These are phyloP conservation scores for Macrotis lagotis DNA, from an alignment of 2,113 vertebrate genomes.

Conservation along the genomic window DNA sequence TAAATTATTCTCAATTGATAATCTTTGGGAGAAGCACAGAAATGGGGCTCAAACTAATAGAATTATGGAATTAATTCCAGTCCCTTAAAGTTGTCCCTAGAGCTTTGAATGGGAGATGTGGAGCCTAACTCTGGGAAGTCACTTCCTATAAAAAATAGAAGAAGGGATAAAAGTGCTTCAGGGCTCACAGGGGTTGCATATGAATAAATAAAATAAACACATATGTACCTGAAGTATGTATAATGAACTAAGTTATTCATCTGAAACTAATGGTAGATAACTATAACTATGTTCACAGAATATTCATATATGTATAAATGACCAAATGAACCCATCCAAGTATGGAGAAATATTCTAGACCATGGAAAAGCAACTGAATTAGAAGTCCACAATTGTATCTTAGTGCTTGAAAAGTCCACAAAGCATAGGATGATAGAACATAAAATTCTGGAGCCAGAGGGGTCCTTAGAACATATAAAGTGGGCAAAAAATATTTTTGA, in stretches of 20 bases:
- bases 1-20: neutral
- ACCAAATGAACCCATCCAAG: neutral
- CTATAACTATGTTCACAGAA: neutral
- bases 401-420: neutral
- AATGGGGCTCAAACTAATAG: neutral
- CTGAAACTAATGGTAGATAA: neutral
- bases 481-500: neutral
- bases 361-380: neutral
- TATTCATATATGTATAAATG: neutral
- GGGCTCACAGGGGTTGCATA: neutral
- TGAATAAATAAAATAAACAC: neutral
- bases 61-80: neutral
- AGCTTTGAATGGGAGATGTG: neutral
- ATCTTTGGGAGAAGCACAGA: neutral
- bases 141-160: neutral
- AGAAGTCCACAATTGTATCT: neutral
- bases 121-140: neutral
- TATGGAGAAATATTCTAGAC: neutral
- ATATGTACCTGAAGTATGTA: neutral
- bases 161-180: neutral
- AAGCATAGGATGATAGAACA: neutral
- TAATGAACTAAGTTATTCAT: neutral
- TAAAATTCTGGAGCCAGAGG: neutral
- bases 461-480: neutral
- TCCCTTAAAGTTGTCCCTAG: neutral